Base-by-base conservation (phyloP, 92 coral and sea anemone genomes). In the Plumapathes pennacea region DNA sequence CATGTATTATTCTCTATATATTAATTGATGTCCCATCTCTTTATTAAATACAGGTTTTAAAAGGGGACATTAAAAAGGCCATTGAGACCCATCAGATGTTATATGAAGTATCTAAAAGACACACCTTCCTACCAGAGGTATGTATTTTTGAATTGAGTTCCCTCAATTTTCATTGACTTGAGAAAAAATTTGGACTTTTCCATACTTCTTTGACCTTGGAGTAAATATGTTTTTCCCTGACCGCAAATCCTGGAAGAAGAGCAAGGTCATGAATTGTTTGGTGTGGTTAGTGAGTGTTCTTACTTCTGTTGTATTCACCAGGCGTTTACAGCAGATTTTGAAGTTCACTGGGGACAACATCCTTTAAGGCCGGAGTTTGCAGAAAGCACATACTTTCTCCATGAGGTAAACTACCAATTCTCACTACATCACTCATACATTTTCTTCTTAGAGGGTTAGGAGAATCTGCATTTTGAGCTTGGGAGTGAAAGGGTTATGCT, bases 331-430 rank as follows among this genome's bases (percentile, higher is more conserved):
- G 81, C 89, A 31, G 95, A 84, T 50, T 88, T 92, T 84, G 98
- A 92, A 50, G 98, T 92, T 26, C 96, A 92, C 60, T 92, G 98
- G 98, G 98, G 96, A 15, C 97, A 92, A 31, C 98, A 92, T 61
- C 91, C 88, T 24, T 80, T 92, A 0, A 76, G 98, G 19, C 98
- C 98, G 22, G 98, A 92, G 54, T 69, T 92, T 23, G 98, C 88
- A 15, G 98, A 92, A 68, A 92, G 98, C 39, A 92, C 98, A 7
- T 92, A 84, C 80, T 92, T 92, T 43, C 66, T 92, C 38, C 81
- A 72, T 65, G 98, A 92, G 95, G 95, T 87, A 24, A 38, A 51
- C 2, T 25, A 53, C 38, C 21, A 5, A 25, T 1, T 4, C n/a
- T n/a, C n/a, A n/a, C n/a, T n/a, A n/a, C n/a, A n/a, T n/a, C n/a